Base-by-base conservation (phyloP, 1,140 invertebrate species). In the Luehdorfia chinensis region DNA sequence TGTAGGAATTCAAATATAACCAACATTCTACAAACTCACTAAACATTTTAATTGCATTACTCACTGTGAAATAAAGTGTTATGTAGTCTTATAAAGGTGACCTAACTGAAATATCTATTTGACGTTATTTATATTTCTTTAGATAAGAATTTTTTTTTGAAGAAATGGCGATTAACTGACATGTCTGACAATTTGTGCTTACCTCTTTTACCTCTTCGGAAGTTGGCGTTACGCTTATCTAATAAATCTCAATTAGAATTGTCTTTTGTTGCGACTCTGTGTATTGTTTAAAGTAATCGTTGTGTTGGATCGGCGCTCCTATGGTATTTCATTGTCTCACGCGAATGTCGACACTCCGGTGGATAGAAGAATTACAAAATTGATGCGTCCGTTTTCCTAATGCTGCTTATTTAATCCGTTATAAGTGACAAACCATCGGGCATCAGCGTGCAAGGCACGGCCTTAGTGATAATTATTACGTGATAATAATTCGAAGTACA, bases 391-490 rank as follows among this genome's bases (percentile, higher is more conserved):
- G 39, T 54, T 43, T n/a, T n/a, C 44, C 31, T 37, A 37, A 1
- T 32, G n/a, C n/a, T 13, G 31, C 9, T 16, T 25, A 23, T 44
- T 50, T 2, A 27, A 27, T 49, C 37, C 27, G 30, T 45, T 44
- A 44, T 1, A 27, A 27, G n/a, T 6, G 12, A 13, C n/a, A 31
- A 25, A 23, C 14, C 32, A 14, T 31, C 21, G 25, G 27, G 9
- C 6, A 46, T 51, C 56, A 37, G 12, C 23, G 30, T 54, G 43
- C 59, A 28, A 8, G 30, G 43, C 64, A 67, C 59, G 61, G 37
- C 13, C 41, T 18, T 48, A 45, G 51, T 63, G 53, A 65, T 67
- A 67, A 67, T 67, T 59, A 37, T 47, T 51, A 69, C 67, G 65
- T 74, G 67, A 71, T 56, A 43, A 48, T 39, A 52, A 66, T 75